phyloP scores from a whole-genome alignment of 1,140 invertebrate genomes.

The Caerostris extrusa region DNA sequence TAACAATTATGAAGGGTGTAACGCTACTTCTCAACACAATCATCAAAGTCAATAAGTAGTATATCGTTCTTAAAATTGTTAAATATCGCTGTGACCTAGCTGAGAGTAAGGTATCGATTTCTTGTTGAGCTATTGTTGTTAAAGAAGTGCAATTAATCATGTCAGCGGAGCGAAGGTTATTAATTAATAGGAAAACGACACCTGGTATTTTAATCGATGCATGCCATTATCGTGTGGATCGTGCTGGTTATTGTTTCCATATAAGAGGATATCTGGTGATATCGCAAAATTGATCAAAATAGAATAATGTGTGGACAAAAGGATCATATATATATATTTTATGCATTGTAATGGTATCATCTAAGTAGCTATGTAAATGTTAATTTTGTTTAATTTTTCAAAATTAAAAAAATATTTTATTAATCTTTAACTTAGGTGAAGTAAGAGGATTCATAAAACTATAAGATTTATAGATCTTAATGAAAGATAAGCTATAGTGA shows the following conservation, averaged over 20 bases:
- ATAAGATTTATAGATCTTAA: too few species aligned
- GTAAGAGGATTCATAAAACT: too few species aligned
- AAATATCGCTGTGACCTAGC: slow-evolving; percentile 67
- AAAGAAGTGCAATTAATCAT: slow-evolving; percentile 4
- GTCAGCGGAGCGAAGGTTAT: slow-evolving; percentile 19
- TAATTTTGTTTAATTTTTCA: too few species aligned
- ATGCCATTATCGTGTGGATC: background rate
- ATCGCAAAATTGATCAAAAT: background rate
- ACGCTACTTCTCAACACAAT: slow-evolving; percentile 56
- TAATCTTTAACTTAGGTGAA: too few species aligned
- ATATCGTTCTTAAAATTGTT: slow-evolving; percentile 64
- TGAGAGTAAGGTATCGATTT: background rate
- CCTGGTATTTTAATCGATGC: slow-evolving; percentile 62
- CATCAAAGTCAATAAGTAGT: slow-evolving; percentile 63
- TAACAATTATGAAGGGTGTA: slow-evolving; percentile 73
- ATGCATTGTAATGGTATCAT: too few species aligned
- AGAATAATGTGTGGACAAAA: too few species aligned
- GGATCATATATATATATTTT: too few species aligned
- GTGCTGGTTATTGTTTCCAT: slow-evolving; percentile 50
- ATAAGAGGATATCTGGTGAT: background rate
- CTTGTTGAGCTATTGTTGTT: slow-evolving; percentile 42
- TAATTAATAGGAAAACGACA: slow-evolving; percentile 57
- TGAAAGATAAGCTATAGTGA: too few species aligned
- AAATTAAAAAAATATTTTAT: too few species aligned
- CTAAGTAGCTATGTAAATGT: too few species aligned